Conservation (phyloP, 2,888 invertebrate species). For the Zeuzera pyrina region DNA sequence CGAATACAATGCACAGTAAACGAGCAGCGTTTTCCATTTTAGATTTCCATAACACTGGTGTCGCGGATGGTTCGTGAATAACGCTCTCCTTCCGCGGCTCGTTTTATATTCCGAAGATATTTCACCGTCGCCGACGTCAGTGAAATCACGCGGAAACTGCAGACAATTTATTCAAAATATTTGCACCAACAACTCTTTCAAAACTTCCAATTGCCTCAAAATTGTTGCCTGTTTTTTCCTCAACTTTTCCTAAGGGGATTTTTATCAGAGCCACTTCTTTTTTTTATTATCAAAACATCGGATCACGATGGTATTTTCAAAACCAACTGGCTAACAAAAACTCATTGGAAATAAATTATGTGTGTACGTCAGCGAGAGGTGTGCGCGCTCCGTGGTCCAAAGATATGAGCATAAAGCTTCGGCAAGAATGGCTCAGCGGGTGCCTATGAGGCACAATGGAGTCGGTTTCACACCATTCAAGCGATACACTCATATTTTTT, state of each 20-base stretch:
- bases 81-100: conserved; percentile 19
- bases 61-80: conserved; percentile 16
- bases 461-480: conserved; percentile 56
- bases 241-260: background rate
- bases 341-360: conserved; percentile 43
- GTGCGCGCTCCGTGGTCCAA: conserved; percentile 23
- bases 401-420: conserved; percentile 37
- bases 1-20: conserved; percentile 26
- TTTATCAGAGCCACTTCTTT: background rate
- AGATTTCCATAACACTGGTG: conserved; percentile 41
- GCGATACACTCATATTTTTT: conserved; percentile 39
- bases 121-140: conserved; percentile 19
- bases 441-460: conserved; percentile 37
- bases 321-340: conserved; percentile 44
- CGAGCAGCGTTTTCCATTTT: conserved; percentile 25
- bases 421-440: conserved; percentile 53
- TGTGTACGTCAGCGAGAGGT: conserved; percentile 41
- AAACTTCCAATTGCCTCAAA: conserved; percentile 8
- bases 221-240: conserved; percentile 5
- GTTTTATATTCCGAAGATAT: conserved; percentile 45
- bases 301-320: conserved; percentile 27
- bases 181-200: conserved; percentile 29
- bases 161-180: conserved; percentile 45
- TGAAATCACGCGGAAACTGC: conserved; percentile 41
- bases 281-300: no score